phyloP scores from a whole-genome alignment of 2,888 invertebrate genomes.

The Orthonevra nobilis region DNA sequence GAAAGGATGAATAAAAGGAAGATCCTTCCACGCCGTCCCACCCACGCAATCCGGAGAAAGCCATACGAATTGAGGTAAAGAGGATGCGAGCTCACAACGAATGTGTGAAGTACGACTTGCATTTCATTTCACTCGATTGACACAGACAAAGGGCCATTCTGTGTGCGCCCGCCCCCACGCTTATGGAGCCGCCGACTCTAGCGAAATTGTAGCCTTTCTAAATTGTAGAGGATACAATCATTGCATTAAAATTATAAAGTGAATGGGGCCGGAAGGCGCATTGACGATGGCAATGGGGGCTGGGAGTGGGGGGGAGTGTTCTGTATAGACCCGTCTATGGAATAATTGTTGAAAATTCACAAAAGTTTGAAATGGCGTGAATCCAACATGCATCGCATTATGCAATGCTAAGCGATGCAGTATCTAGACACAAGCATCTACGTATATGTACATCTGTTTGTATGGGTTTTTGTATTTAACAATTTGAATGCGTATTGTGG shows the following conservation, averaged over 20 bases:
- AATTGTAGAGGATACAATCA: conserved; percentile 64
- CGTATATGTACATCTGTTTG: not conserved
- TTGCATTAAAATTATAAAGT: conserved; percentile 64
- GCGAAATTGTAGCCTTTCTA: conserved; percentile 67
- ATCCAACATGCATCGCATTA: conserved; percentile 42
- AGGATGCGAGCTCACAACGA: conserved; percentile 18
- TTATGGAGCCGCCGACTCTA: conserved; percentile 21
- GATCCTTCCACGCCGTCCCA: not conserved
- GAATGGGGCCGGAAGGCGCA: conserved; percentile 44
- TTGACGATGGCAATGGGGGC: not conserved
- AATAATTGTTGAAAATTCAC: conserved; percentile 40
- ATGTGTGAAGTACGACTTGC: conserved; percentile 70
- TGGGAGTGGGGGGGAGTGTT: not conserved
- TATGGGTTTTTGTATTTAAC: conserved; percentile 1
- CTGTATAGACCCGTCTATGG: not conserved
- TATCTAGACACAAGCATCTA: too few relatives aligned
- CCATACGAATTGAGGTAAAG: conserved; percentile 23
- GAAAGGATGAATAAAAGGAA: not conserved
- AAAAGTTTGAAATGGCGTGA: conserved; percentile 59
- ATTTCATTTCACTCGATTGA: conserved; percentile 70
- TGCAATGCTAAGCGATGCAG: conserved; percentile 34
- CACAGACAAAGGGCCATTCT: conserved; percentile 55
- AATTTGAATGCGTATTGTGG: conserved; percentile 36
- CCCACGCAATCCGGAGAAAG: too few relatives aligned
- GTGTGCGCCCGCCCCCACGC: not conserved